phyloP scores from a whole-genome alignment of 2,113 vertebrate species.

The Pitta sordida region DNA sequence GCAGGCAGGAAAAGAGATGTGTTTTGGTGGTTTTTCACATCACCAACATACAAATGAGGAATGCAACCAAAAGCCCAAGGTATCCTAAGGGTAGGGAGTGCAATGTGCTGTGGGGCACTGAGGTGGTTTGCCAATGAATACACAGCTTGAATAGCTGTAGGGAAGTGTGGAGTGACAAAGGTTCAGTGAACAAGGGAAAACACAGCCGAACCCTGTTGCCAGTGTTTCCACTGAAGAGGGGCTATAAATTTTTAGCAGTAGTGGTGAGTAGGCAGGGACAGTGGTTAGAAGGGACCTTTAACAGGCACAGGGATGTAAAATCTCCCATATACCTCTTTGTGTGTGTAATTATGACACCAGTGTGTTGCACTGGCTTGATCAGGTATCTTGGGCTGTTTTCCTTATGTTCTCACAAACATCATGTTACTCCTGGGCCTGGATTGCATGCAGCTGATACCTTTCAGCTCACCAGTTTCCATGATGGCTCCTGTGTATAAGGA shows the following conservation, averaged over 20 bases:
- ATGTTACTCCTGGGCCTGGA: not conserved
- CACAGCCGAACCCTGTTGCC: not conserved
- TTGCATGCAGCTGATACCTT: not conserved
- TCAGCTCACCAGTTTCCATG: not conserved
- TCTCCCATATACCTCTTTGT: not conserved
- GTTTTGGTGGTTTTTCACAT: not conserved
- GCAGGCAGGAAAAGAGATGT: not conserved
- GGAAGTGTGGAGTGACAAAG: not conserved
- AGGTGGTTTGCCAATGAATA: not conserved
- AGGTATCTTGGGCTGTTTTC: not conserved
- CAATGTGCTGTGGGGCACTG: not conserved
- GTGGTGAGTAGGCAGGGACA: not conserved
- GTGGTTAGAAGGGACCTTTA: not conserved
- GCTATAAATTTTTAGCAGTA: not conserved
- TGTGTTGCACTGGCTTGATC: not conserved
- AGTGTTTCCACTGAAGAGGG: not conserved
- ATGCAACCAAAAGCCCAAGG: not conserved
- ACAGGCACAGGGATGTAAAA: not conserved
- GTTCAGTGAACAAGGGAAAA: rapidly evolving
- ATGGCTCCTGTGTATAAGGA: not conserved
- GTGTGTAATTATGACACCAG: not conserved
- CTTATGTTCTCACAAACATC: not conserved
- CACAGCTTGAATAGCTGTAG: not conserved
- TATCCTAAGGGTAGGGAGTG: not conserved
- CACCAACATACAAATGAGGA: not conserved